phyloP scores from a whole-genome alignment of 2,888 invertebrate species.

The Isoperla grammatica region DNA sequence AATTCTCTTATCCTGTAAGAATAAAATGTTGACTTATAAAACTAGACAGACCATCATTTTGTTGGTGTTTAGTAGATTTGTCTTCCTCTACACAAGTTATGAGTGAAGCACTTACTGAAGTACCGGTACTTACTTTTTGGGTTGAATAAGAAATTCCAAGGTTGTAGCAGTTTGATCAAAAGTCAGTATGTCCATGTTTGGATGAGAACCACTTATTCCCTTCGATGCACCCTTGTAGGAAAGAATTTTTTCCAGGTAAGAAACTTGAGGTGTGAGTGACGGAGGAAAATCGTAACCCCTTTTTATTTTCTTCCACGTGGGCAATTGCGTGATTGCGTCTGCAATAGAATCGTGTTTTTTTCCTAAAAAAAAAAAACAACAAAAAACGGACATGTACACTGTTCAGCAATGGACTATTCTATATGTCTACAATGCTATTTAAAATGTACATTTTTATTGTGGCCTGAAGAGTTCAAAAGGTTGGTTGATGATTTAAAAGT shows the following conservation, averaged over 20 bases:
- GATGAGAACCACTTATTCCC: too few relatives aligned
- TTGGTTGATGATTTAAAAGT: too few relatives aligned
- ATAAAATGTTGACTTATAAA: neutral
- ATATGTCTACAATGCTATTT: too few relatives aligned
- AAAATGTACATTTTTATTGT: too few relatives aligned
- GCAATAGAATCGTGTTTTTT: too few relatives aligned
- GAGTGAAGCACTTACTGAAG: conserved; percentile 15
- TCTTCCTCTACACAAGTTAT: neutral
- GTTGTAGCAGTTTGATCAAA: conserved; percentile 38
- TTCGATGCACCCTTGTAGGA: too few relatives aligned
- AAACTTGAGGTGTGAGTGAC: conserved; percentile 40
- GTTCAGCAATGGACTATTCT: too few relatives aligned
- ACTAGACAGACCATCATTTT: neutral
- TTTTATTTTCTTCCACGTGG: conserved; percentile 32
- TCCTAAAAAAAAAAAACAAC: too few relatives aligned
- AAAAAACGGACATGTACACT: too few relatives aligned
- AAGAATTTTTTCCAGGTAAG: conserved; percentile 36
- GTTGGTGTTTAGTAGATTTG: neutral
- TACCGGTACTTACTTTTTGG: conserved; percentile 37
- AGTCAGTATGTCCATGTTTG: conserved; percentile 35
- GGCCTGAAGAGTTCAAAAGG: too few relatives aligned
- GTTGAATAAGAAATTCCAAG: conserved; percentile 38
- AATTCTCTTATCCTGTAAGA: neutral
- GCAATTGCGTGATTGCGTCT: too few relatives aligned
- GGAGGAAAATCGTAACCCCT: conserved; percentile 35